These are phyloP conservation scores for Arnoldichthys spilopterus DNA, from an alignment of 2,797 vertebrate species.

Conservation along the genomic window DNA sequence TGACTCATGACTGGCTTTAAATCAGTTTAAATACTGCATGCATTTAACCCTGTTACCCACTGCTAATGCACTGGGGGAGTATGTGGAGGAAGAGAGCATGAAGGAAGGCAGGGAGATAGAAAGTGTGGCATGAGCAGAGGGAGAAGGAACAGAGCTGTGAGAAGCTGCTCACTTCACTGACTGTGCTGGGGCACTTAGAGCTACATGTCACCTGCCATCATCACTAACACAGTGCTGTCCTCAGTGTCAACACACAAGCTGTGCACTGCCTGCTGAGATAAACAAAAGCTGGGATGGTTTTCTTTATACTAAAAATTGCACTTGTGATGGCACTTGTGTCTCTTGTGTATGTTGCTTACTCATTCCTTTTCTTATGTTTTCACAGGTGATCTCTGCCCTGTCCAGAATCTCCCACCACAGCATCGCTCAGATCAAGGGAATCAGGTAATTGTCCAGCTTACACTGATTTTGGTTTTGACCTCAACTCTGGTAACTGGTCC, in stretches of 20 bases:
- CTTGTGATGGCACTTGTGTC: neutral
- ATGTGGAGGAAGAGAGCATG: slow-evolving; percentile 2
- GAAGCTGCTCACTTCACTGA: slow-evolving; percentile 35
- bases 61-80: slow-evolving; percentile 29
- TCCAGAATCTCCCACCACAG: slow-evolving; percentile 95
- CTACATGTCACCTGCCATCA: slow-evolving; percentile 52
- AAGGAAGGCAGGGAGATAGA: neutral
- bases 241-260: slow-evolving; percentile 48
- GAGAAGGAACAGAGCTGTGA: neutral
- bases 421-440: slow-evolving; percentile 94
- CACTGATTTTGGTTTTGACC: neutral
- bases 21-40: slow-evolving; percentile 63
- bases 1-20: slow-evolving; percentile 62
- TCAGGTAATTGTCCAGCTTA: slow-evolving; percentile 84
- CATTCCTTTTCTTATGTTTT: slow-evolving; percentile 45
- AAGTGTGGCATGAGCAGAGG: neutral
- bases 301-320: neutral
- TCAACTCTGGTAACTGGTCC: neutral
- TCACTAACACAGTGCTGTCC: slow-evolving; percentile 45
- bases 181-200: slow-evolving; percentile 31
- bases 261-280: neutral
- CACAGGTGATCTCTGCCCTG: slow-evolving; percentile 93
- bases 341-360: slow-evolving; percentile 15
- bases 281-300: slow-evolving; percentile 9
- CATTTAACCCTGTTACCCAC: slow-evolving; percentile 57